Conservation (phyloP, 2,113 vertebrate genomes). For the Genyomyrus donnyi region DNA sequence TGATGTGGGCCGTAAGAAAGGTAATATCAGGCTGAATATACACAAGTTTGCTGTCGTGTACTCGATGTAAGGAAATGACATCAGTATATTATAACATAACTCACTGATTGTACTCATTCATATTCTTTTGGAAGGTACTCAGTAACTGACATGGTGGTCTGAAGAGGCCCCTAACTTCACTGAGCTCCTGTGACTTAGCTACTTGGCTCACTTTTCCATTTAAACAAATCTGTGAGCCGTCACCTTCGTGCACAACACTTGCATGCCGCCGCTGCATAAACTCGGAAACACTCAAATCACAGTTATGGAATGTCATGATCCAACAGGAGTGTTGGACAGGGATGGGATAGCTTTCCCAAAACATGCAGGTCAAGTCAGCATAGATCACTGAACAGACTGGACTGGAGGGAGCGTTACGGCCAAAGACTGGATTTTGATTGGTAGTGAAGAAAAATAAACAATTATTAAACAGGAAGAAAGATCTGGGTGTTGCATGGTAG, state of each 20-base stretch:
- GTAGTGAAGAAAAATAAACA: background rate
- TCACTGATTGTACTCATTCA: background rate
- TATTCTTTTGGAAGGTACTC: background rate
- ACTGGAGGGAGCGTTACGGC: background rate
- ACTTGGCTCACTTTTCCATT: background rate
- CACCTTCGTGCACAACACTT: background rate
- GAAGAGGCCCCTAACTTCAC: background rate
- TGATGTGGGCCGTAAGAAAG: background rate
- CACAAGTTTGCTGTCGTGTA: background rate
- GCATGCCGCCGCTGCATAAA: background rate
- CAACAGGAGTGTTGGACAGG: background rate
- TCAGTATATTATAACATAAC: background rate
- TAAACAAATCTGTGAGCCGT: background rate
- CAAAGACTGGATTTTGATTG: background rate
- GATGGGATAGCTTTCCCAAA: background rate
- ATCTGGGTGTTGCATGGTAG: background rate
- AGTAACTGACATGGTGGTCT: background rate
- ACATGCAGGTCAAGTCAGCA: conserved; percentile 6
- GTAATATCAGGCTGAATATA: background rate
- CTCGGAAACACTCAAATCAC: background rate
- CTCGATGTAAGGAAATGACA: background rate
- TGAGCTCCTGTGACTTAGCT: background rate
- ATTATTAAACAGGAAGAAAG: background rate
- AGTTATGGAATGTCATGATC: background rate
- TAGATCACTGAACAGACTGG: background rate